A percentile compares a stretch with the other conserved stretches of the same genome.
Conservation (phyloP, 2,888 invertebrate genomes). For the Baronia brevicornis region DNA sequence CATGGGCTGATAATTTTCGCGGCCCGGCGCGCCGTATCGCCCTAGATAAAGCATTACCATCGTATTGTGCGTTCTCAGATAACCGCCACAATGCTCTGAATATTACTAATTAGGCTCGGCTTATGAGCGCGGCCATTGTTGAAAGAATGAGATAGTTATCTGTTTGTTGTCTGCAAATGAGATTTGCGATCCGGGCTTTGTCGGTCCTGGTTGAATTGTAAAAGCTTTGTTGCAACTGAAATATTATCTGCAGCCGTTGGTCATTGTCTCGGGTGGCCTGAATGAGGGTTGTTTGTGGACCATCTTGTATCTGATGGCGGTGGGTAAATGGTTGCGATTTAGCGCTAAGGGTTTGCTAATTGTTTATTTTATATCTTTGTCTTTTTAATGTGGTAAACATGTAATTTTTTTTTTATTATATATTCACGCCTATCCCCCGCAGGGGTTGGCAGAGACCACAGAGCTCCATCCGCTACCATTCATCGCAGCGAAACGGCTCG, state of each 20-base stretch:
- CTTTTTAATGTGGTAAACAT: too few species aligned
- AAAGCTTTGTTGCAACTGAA: constrained; percentile 67
- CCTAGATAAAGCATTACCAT: constrained; percentile 68
- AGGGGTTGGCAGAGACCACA: too few species aligned
- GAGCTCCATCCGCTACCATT: too few species aligned
- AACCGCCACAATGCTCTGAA: constrained; percentile 67
- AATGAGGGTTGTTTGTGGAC: constrained; percentile 19
- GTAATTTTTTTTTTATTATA: too few species aligned
- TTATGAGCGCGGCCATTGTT: constrained; percentile 72
- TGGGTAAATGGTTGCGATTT: too few species aligned
- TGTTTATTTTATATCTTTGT: too few species aligned
- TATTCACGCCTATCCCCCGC: too few species aligned
- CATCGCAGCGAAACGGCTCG: too few species aligned
- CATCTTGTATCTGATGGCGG: constrained; percentile 41
- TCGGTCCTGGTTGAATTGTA: constrained; percentile 62
- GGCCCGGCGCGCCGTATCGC: constrained; percentile 57
- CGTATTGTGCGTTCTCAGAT: constrained; percentile 68
- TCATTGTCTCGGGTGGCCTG: constrained; percentile 13
- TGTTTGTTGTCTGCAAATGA: constrained; percentile 68
- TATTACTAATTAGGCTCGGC: constrained; percentile 74
- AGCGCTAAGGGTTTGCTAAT: too few species aligned
- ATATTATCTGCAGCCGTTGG: constrained; percentile 35
- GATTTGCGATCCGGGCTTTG: constrained; percentile 72
- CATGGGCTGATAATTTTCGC: constrained; percentile 71
- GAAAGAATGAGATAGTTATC: constrained; percentile 73